These are phyloP conservation scores for Lontra canadensis DNA, from an alignment of 2,113 vertebrate species.

Conservation along the genomic window DNA sequence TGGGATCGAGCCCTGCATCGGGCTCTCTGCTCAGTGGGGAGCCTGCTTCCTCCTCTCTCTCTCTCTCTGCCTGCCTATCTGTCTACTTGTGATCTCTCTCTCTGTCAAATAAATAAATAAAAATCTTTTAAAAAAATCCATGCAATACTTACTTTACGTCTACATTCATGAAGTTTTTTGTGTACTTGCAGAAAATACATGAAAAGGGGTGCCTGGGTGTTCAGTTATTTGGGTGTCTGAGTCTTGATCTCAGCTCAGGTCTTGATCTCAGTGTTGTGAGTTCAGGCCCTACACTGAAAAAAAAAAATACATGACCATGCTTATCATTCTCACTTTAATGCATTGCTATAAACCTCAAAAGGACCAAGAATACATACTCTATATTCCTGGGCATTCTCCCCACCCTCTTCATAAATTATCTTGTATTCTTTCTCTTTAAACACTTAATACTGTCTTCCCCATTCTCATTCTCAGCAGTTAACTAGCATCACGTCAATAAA, in stretches of 20 bases:
- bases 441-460: not conserved
- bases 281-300: not conserved
- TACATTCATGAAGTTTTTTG: not conserved
- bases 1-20: no score
- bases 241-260: no score
- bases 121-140: no score
- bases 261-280: not conserved
- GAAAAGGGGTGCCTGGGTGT: not conserved
- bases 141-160: not conserved
- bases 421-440: not conserved
- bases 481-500: not conserved
- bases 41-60: no score
- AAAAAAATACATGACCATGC: not conserved
- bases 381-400: no score
- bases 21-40: no score
- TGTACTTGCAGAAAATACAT: not conserved
- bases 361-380: not conserved
- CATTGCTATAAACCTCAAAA: not conserved
- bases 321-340: not conserved
- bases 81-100: no score
- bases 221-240: no score
- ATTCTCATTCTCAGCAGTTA: not conserved
- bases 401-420: not conserved
- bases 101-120: no score
- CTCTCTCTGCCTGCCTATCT: no score